These are phyloP conservation scores for Paelopatides confundens DNA, from an alignment of 53 echinoderm and acorn worm genomes.

Conservation along the genomic window DNA sequence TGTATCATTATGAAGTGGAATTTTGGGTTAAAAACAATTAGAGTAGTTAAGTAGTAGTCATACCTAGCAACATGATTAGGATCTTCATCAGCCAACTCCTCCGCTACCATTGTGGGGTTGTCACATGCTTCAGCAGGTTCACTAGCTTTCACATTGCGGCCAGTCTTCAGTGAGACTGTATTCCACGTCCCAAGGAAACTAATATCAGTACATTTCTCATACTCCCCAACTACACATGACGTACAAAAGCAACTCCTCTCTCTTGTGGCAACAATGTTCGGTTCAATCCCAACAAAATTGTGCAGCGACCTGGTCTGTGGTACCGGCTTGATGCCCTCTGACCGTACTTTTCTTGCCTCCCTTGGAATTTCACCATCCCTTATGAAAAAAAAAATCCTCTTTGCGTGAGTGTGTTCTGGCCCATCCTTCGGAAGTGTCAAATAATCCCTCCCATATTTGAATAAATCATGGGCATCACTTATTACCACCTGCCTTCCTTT, in stretches of 20 bases:
- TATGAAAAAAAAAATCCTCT: constrained; percentile 12
- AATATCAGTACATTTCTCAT: neutral
- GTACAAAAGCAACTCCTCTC: neutral
- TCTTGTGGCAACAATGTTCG: neutral
- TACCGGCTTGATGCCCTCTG: neutral
- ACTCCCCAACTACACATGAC: neutral
- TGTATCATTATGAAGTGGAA: too few relatives aligned
- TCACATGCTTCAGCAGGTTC: neutral
- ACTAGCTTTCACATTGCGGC: neutral
- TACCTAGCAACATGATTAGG: too few relatives aligned
- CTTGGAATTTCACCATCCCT: neutral
- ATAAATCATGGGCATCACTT: constrained; percentile 1
- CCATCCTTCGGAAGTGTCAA: neutral
- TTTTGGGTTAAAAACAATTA: too few relatives aligned
- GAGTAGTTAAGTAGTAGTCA: too few relatives aligned
- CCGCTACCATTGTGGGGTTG: too few relatives aligned
- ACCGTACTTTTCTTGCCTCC: neutral
- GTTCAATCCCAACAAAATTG: neutral
- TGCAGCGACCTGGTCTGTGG: neutral
- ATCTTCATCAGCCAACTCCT: too few relatives aligned
- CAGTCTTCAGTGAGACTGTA: neutral
- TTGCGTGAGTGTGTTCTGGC: neutral
- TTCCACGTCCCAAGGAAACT: neutral
- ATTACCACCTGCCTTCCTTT: neutral
- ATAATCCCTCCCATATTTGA: neutral